phyloP scores from a whole-genome alignment of 1,140 invertebrate species.

The Aphidius gifuensis region DNA sequence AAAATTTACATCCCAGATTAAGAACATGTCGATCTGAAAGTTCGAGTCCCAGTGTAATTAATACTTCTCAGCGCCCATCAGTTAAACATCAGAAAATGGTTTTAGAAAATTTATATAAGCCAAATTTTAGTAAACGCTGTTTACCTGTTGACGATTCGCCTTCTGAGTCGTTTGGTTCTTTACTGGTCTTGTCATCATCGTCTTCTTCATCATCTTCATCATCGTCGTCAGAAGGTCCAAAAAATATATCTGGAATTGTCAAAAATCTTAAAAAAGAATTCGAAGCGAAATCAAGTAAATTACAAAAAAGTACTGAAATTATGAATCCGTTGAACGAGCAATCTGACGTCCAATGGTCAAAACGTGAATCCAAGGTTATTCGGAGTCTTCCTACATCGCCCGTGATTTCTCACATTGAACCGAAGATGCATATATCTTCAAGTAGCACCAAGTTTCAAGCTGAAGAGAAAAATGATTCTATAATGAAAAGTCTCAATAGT shows the following conservation, averaged over 20 bases:
- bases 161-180: conserved; percentile 34
- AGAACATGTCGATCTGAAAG: conserved; percentile 50
- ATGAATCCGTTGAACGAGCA: conserved; percentile 30
- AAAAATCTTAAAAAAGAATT: conserved; percentile 82
- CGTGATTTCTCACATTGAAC: conserved; percentile 56
- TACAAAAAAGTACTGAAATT: conserved; percentile 44
- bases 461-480: neutral
- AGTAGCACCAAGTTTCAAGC: no score
- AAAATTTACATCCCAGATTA: conserved; percentile 34
- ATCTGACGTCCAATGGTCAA: conserved; percentile 31
- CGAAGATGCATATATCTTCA: neutral
- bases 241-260: conserved; percentile 64
- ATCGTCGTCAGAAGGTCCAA: conserved; percentile 38
- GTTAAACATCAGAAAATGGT: conserved; percentile 62
- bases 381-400: conserved; percentile 62
- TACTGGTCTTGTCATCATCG: conserved; percentile 4
- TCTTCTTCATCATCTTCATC: conserved; percentile 25
- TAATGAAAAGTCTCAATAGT: conserved; percentile 6
- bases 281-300: conserved; percentile 68
- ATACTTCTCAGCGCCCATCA: conserved; percentile 56
- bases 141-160: conserved; percentile 48
- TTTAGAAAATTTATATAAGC: conserved; percentile 57
- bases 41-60: conserved; percentile 53
- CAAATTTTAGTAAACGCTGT: conserved; percentile 48
- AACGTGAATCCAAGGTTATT: conserved; percentile 43